Evolutionary conservation across 2,888 invertebrate genomes (phyloP), one percentile per base, ranked within the genome.

Genomic region (Tiliacea aurago): DNA sequence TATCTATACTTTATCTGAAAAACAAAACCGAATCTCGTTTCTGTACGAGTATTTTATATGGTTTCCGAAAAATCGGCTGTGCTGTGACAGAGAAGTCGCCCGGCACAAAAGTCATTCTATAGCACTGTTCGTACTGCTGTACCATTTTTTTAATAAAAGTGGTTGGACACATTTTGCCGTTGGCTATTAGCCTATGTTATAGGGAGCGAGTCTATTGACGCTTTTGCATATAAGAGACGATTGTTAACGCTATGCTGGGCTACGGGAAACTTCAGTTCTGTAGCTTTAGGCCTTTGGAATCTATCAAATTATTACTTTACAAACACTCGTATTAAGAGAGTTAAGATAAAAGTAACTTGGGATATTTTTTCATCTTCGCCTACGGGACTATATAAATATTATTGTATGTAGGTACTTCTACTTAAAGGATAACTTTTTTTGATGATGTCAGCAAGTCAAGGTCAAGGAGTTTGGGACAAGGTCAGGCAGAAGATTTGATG

Each of bases 51-150:
- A n/a, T 51, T 53, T 47, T 23, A 23, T 33, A 78, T 41, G 23
- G 33, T 71, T 78, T 61, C 23, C 18, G 11, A 72, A 75, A 78
- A 71, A 43, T 53, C 53, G 13, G 15, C 47, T 61, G 79, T 71
- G 15, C 47, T 61, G 79, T 71, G 47, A 55, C 1, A 47, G 59
- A 61, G 51, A 61, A 43, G 73, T 79, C 43, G 13, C 4, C 37
- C 37, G 20, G n/a, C 6, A 37, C 47, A 23, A 23, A 61, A 79
- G 41, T 73, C 23, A 43, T 73, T 79, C 23, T 47, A 18, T 59
- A 78, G 55, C 53, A 55, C 43, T 61, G 53, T 33, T 23, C 47
- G 2, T 13, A 37, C 28, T 18, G 7, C 33, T 43, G 41, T 49
- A 61, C 61, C 53, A 20, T 6, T 49, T 75, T 76, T 72, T 53